phyloP scores from a whole-genome alignment of 2,888 invertebrate species.

The Electrophaes corylata region DNA sequence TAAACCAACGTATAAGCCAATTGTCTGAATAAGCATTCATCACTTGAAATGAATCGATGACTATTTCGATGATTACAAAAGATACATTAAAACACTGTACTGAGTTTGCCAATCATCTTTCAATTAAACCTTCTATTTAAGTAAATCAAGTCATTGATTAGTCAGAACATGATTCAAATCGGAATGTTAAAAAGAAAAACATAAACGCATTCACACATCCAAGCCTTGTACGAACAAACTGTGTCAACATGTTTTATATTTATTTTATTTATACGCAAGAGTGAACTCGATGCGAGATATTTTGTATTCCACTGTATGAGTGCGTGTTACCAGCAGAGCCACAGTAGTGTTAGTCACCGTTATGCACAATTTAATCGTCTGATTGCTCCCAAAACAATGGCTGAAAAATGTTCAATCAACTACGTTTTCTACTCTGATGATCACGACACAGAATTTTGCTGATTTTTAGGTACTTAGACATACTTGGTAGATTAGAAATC shows the following conservation, averaged over 20 bases:
- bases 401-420: slow-evolving; percentile 42
- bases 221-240: slow-evolving; percentile 28
- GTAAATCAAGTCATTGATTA: slow-evolving; percentile 21
- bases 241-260: slow-evolving; percentile 34
- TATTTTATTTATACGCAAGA: slow-evolving; percentile 15
- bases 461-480: slow-evolving; percentile 10
- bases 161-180: slow-evolving; percentile 33
- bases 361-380: slow-evolving; percentile 59
- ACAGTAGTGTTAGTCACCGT: slow-evolving; percentile 38
- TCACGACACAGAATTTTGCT: slow-evolving; percentile 26
- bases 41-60: slow-evolving; percentile 40
- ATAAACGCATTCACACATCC: slow-evolving; percentile 16
- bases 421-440: slow-evolving; percentile 32
- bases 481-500: background rate
- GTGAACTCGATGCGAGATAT: slow-evolving; percentile 17
- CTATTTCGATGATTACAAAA: slow-evolving; percentile 29
- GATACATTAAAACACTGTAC: slow-evolving; percentile 12
- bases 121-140: slow-evolving; percentile 23
- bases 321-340: slow-evolving; percentile 34
- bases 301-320: slow-evolving; percentile 17
- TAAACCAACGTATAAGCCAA: slow-evolving; percentile 30
- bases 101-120: slow-evolving; percentile 23
- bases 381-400: slow-evolving; percentile 60
- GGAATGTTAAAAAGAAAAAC: slow-evolving; percentile 26
- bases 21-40: slow-evolving; percentile 46